phyloP scores from a whole-genome alignment of 2,888 invertebrate species.

The Chironomus tentans region DNA sequence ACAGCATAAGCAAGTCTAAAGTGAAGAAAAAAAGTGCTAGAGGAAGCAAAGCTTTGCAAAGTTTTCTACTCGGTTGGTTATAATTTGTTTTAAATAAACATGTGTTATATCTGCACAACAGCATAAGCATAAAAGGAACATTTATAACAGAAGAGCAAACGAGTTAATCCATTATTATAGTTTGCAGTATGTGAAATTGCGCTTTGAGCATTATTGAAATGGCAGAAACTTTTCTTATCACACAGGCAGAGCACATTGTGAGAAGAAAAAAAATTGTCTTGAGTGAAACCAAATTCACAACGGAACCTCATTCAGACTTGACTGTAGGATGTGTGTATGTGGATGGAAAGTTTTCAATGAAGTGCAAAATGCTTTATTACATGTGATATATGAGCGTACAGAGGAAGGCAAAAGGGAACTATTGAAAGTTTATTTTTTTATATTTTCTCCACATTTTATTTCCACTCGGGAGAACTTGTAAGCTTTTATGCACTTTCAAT shows the following conservation, averaged over 20 bases:
- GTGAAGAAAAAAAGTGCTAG: not conserved
- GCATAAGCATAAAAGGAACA: not conserved
- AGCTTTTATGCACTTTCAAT: not conserved
- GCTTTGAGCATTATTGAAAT: not conserved
- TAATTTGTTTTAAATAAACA: not conserved
- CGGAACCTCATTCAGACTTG: not conserved
- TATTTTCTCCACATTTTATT: not conserved
- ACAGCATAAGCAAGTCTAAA: too few relatives aligned
- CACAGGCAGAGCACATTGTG: not conserved
- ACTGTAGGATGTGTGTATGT: not conserved
- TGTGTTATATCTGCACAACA: not conserved
- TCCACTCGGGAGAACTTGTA: constrained; percentile 7
- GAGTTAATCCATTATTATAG: constrained; percentile 4
- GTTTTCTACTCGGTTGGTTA: not conserved
- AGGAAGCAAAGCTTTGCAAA: too few relatives aligned
- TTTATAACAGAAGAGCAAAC: not conserved
- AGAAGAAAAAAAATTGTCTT: not conserved
- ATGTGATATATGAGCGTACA: not conserved
- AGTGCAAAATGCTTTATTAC: constrained; percentile 26
- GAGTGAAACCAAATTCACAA: too few relatives aligned
- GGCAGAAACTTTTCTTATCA: not conserved
- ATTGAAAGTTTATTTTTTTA: not conserved
- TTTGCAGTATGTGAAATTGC: not conserved
- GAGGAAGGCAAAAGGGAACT: too few relatives aligned
- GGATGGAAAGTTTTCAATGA: constrained; percentile 13